Conservation (phyloP, 2,113 vertebrate species). For the Rhagologus leucostigma region DNA sequence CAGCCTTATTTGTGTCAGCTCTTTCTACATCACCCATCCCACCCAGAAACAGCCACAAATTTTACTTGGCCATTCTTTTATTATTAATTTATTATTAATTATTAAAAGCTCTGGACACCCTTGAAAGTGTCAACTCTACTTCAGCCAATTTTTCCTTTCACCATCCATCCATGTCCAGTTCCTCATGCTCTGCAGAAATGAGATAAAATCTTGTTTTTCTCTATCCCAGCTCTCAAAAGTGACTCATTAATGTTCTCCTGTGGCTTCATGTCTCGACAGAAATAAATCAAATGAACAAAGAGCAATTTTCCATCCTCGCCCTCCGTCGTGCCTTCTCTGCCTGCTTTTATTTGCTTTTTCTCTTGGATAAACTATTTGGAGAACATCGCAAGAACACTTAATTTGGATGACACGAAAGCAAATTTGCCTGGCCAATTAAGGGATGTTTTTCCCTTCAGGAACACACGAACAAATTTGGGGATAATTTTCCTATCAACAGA, state of each 20-base stretch:
- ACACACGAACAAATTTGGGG: not conserved
- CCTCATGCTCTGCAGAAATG: not conserved
- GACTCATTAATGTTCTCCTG: not conserved
- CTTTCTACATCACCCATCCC: not conserved
- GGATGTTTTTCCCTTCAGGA: constrained; percentile 38
- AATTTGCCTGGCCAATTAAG: not conserved
- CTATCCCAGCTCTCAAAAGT: not conserved
- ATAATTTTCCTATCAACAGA: constrained; percentile 27
- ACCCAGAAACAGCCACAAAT: not conserved
- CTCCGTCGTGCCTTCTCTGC: not conserved
- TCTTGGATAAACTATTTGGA: constrained; percentile 9
- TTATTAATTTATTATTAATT: not conserved
- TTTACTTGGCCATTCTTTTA: not conserved
- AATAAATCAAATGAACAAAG: not conserved
- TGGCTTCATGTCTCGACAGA: not conserved
- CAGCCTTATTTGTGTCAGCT: not conserved
- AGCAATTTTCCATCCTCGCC: not conserved
- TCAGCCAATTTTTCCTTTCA: not conserved
- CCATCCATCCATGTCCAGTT: not conserved
- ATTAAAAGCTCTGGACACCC: not conserved
- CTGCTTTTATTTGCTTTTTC: not conserved
- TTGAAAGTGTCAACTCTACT: not conserved
- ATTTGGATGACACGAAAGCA: constrained; percentile 4
- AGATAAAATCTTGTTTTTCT: not conserved
- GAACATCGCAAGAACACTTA: constrained; percentile 34